These are phyloP conservation scores for Salvelinus sp. DNA, from an alignment of 2,113 vertebrate species.

Conservation along the genomic window DNA sequence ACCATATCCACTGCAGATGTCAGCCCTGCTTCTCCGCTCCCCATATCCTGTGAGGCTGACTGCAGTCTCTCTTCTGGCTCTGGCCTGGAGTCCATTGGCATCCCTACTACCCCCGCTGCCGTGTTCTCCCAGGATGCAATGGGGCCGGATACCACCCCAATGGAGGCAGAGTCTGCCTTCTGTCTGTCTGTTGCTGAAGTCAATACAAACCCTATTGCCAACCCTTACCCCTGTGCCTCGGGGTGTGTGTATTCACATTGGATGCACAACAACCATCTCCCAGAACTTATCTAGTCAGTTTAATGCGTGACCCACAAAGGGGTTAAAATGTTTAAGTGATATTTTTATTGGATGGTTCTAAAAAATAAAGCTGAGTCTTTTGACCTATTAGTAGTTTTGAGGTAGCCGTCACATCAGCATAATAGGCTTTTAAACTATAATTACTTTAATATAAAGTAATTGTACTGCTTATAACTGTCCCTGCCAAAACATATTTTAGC, in stretches of 20 bases:
- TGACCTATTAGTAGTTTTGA: background rate
- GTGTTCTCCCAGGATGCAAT: constrained; percentile 31
- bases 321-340: background rate
- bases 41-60: background rate
- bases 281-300: constrained; percentile 34
- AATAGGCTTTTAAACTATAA: constrained; percentile 6
- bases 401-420: background rate
- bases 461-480: background rate
- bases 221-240: constrained; percentile 29
- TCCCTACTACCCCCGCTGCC: background rate
- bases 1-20: background rate
- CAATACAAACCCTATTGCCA: constrained; percentile 41
- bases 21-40: background rate
- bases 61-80: background rate
- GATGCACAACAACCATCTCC: constrained; percentile 32
- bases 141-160: constrained; percentile 21
- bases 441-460: background rate
- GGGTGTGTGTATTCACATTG: constrained; percentile 43
- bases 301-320: background rate
- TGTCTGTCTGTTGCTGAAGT: constrained; percentile 38
- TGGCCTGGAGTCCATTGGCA: constrained; percentile 16
- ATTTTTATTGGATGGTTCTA: background rate
- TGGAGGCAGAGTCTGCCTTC: constrained; percentile 27
- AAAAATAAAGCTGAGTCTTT: constrained; percentile 12
- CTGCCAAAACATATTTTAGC: background rate